Evolutionary conservation across 2,888 invertebrate species (phyloP).

Genomic region (Scotopteryx bipunctaria): DNA sequence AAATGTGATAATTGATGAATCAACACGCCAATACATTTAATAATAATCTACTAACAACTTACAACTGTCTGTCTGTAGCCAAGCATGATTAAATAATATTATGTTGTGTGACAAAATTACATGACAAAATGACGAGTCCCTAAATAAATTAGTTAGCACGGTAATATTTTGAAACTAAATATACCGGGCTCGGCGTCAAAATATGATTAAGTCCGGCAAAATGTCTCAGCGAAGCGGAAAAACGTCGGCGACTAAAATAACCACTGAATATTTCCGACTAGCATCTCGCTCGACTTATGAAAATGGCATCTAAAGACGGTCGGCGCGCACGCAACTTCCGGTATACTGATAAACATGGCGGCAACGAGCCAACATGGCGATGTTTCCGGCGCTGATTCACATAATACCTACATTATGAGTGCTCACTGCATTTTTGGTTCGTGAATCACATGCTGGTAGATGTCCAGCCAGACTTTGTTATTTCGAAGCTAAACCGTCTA

Average conservation of each 20-base stretch:
- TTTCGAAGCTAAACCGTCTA: conserved; percentile 60
- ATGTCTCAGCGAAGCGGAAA: conserved; percentile 78
- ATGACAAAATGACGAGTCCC: conserved; percentile 37
- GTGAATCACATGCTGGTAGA: conserved; percentile 76
- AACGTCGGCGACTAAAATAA: conserved; percentile 76
- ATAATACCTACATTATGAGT: conserved; percentile 55
- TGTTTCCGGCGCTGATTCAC: conserved; percentile 82
- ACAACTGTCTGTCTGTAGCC: conserved; percentile 3
- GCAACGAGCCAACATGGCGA: conserved; percentile 79
- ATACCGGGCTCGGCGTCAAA: conserved; percentile 62
- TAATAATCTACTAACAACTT: no score
- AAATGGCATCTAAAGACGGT: conserved; percentile 76
- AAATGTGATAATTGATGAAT: not conserved
- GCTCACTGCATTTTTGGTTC: conserved; percentile 78
- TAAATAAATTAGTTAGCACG: conserved; percentile 59
- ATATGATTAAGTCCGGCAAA: conserved; percentile 74
- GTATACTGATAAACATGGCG: conserved; percentile 79
- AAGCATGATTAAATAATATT: conserved; percentile 2
- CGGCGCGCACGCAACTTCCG: conserved; percentile 82
- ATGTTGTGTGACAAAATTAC: not conserved
- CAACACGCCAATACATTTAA: no score
- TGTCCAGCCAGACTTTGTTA: conserved; percentile 63
- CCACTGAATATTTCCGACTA: conserved; percentile 77
- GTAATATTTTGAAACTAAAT: conserved; percentile 67
- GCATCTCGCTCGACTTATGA: conserved; percentile 68